These are phyloP conservation scores for Onychomys torridus DNA, from an alignment of 2,797 vertebrate genomes.

Conservation along the genomic window DNA sequence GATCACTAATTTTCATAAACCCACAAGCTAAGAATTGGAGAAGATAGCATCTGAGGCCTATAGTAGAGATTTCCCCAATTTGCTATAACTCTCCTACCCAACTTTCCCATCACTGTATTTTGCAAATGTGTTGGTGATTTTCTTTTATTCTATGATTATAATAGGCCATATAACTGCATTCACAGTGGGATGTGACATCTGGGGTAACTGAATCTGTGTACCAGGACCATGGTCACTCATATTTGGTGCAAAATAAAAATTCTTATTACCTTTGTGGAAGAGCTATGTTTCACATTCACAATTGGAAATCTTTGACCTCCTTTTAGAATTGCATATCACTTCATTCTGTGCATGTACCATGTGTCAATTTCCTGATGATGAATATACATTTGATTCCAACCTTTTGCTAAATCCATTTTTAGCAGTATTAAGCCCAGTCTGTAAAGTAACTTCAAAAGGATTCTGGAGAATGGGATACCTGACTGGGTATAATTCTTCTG, in stretches of 20 bases:
- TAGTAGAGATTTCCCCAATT: neutral
- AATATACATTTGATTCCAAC: neutral
- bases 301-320: neutral
- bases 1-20: neutral
- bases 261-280: neutral
- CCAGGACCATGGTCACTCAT: neutral
- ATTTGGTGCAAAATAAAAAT: neutral
- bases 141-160: neutral
- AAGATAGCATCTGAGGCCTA: neutral
- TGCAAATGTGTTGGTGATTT: neutral
- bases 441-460: neutral
- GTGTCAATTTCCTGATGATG: neutral
- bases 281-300: neutral
- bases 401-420: neutral
- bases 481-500: neutral
- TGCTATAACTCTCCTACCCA: neutral
- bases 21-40: neutral
- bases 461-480: neutral
- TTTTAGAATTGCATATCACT: neutral
- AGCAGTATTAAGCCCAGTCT: neutral
- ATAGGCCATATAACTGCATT: neutral
- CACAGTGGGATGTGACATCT: neutral
- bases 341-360: neutral
- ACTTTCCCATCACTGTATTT: neutral
- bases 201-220: neutral